Evolutionary conservation across 2,888 invertebrate species (phyloP).

Genomic region (Cecidostiba fungosa): DNA sequence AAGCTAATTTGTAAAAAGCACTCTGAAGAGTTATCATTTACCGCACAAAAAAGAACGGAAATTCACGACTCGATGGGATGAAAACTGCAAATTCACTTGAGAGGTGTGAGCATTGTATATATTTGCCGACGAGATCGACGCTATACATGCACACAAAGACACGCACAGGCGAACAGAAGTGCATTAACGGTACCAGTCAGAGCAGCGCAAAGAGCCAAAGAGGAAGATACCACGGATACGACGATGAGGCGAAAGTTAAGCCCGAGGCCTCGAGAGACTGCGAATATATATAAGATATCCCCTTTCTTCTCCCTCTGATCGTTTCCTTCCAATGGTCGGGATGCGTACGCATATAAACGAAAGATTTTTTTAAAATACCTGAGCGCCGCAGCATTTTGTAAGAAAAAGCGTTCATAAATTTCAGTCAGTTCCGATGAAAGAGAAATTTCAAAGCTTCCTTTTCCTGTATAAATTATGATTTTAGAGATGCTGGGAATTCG

Average conservation of each 20-base stretch:
- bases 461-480: constrained; percentile 2
- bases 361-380: not conserved
- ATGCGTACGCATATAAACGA: not conserved
- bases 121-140: not conserved
- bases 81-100: not conserved
- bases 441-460: not conserved
- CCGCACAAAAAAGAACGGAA: not conserved
- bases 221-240: constrained; percentile 21
- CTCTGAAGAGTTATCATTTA: not conserved
- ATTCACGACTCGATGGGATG: not conserved
- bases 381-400: not conserved
- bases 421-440: not conserved
- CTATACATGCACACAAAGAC: constrained; percentile 12
- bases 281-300: not conserved
- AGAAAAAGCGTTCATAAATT: not conserved
- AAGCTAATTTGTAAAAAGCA: not conserved
- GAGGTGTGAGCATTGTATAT: not conserved
- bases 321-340: not conserved
- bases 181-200: constrained; percentile 55
- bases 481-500: not conserved
- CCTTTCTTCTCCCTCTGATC: constrained; percentile 25
- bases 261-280: constrained; percentile 43
- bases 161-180: not conserved
- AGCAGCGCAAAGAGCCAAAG: constrained; percentile 28
- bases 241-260: constrained; percentile 55